Conservation (phyloP, 1,140 invertebrate genomes). For the Drosophila melanica region DNA sequence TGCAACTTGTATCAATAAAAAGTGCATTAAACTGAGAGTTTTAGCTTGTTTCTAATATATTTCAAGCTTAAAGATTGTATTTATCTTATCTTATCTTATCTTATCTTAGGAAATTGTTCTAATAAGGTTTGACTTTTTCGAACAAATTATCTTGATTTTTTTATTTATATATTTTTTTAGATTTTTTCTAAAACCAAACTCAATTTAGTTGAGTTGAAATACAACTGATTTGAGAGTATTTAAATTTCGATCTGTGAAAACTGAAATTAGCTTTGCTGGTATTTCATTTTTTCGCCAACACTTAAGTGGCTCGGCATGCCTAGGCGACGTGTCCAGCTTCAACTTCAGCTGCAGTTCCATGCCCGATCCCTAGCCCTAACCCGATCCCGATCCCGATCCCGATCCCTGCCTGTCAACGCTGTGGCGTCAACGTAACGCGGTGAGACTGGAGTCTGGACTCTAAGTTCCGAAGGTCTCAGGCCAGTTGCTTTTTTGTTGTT, state of each 20-base stretch:
- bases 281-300: slow-evolving; percentile 61
- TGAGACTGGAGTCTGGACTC: slow-evolving; percentile 3
- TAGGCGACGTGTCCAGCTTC: slow-evolving; percentile 54
- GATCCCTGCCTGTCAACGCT: slow-evolving; percentile 65
- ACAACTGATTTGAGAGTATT: slow-evolving; percentile 27
- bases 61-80: no score
- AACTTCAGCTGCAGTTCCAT: slow-evolving; percentile 16
- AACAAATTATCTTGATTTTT: no score
- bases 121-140: no score
- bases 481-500: slow-evolving; percentile 4
- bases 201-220: neutral
- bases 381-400: slow-evolving; percentile 14
- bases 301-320: slow-evolving; percentile 72
- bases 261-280: slow-evolving; percentile 26
- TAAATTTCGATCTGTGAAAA: slow-evolving; percentile 12
- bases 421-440: slow-evolving; percentile 58
- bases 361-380: slow-evolving; percentile 3
- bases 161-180: no score
- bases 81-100: no score
- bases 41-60: no score
- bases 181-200: no score
- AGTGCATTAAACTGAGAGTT: neutral
- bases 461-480: slow-evolving; percentile 26
- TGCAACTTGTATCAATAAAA: neutral
- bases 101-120: no score